Percentiles rank a stretch among this genome's conserved stretches.
Evolutionary conservation across 2,113 vertebrate genomes (phyloP).

Genomic region (Arothron firmamentum): DNA sequence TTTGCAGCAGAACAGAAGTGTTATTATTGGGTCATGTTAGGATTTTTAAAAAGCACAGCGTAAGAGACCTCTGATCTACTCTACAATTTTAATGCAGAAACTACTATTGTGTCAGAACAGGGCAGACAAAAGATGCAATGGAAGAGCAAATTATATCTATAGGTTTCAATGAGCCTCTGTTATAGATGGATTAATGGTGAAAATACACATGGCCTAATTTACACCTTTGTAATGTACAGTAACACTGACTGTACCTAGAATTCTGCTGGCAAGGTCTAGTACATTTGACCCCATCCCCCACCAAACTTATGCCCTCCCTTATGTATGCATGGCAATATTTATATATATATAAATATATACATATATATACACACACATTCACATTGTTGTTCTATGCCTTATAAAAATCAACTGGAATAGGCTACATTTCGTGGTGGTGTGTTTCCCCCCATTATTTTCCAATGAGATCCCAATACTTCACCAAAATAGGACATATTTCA

Average conservation of each 20-base stretch:
- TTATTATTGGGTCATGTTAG: no score
- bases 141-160: no score
- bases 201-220: no score
- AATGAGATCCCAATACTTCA: slow-evolving; percentile 1
- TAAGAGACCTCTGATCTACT: no score
- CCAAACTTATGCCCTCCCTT: slow-evolving; percentile 41
- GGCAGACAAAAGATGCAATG: no score
- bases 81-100: no score
- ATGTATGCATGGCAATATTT: slow-evolving; percentile 34
- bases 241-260: slow-evolving; percentile 46
- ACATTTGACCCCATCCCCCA: slow-evolving; percentile 53
- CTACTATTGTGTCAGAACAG: no score
- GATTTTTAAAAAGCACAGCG: no score
- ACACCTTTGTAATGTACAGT: slow-evolving; percentile 38
- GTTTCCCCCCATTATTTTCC: not conserved
- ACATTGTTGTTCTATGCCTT: not conserved
- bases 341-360: not conserved
- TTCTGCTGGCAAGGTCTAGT: slow-evolving; percentile 44
- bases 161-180: no score
- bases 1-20: no score
- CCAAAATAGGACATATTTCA: slow-evolving; percentile 6
- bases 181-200: no score
- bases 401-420: slow-evolving; percentile 13
- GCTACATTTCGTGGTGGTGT: not conserved
- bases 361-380: not conserved